Percentiles rank a stretch among this genome's conserved stretches.
phyloP scores from a whole-genome alignment of 2,888 invertebrate genomes.

The Cryptophagus acutangulus region DNA sequence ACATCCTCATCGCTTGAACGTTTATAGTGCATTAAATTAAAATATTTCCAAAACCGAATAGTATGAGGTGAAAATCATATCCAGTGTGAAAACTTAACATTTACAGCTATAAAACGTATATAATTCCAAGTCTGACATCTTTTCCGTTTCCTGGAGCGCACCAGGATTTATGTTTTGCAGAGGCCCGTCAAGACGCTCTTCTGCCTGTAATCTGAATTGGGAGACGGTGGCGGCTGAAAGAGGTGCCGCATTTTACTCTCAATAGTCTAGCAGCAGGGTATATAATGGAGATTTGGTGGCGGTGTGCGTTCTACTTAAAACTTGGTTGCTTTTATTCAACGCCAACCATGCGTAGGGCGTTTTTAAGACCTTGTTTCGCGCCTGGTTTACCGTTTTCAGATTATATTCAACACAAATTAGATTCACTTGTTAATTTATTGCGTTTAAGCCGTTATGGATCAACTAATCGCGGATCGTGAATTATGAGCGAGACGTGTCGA shows the following conservation, averaged over 20 bases:
- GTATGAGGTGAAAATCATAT: too few species aligned
- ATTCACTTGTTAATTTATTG: too few species aligned
- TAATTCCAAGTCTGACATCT: slow-evolving; percentile 33
- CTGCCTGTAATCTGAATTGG: slow-evolving; percentile 31
- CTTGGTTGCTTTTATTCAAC: slow-evolving; percentile 17
- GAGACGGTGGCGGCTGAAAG: too few species aligned
- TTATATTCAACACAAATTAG: too few species aligned
- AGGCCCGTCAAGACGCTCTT: slow-evolving; percentile 24
- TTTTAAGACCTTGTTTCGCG: slow-evolving; percentile 22
- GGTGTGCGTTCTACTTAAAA: slow-evolving; percentile 12
- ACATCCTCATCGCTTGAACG: too few species aligned
- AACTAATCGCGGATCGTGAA: too few species aligned
- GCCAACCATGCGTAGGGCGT: slow-evolving; percentile 16
- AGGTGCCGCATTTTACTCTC: slow-evolving; percentile 20
- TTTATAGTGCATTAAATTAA: too few species aligned
- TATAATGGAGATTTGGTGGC: too few species aligned
- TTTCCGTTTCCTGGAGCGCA: slow-evolving; percentile 33
- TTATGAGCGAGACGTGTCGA: too few species aligned
- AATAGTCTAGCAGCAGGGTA: too few species aligned
- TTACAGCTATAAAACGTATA: slow-evolving; percentile 30
- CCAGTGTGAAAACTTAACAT: slow-evolving; percentile 28
- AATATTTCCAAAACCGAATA: too few species aligned
- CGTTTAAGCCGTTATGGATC: too few species aligned
- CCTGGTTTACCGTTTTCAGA: slow-evolving; percentile 19
- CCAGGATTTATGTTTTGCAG: slow-evolving; percentile 31